Evolutionary conservation across 2,113 vertebrate genomes (phyloP).

Genomic region (Zootoca vivipara): DNA sequence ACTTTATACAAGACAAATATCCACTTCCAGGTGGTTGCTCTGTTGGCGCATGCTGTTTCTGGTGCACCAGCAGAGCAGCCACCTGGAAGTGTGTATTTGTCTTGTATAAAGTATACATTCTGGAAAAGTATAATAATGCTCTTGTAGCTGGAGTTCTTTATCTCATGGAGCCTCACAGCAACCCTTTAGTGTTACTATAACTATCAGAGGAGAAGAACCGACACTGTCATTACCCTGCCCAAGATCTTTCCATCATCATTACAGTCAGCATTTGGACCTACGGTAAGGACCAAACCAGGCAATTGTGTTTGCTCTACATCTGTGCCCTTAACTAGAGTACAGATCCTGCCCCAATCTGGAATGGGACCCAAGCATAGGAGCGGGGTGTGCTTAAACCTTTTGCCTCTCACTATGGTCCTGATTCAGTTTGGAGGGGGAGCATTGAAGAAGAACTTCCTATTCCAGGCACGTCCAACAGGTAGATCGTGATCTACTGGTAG

Average conservation of each 20-base stretch:
- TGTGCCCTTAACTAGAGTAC: too few relatives aligned
- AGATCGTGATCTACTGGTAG: too few relatives aligned
- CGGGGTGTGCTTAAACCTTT: too few relatives aligned
- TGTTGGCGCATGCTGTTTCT: background rate
- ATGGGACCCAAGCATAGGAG: too few relatives aligned
- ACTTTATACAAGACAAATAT: background rate
- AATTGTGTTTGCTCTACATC: too few relatives aligned
- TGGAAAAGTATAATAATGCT: background rate
- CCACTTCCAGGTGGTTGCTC: background rate
- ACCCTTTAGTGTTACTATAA: background rate
- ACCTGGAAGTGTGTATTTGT: background rate
- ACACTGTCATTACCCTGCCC: background rate
- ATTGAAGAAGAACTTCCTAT: too few relatives aligned
- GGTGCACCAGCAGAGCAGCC: background rate
- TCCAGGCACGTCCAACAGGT: too few relatives aligned
- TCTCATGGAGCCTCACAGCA: background rate
- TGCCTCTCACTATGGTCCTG: too few relatives aligned
- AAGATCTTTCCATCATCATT: background rate
- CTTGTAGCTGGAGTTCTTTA: background rate
- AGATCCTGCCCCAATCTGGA: too few relatives aligned
- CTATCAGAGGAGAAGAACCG: background rate
- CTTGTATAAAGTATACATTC: background rate
- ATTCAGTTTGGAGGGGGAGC: too few relatives aligned
- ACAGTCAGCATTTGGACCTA: background rate
- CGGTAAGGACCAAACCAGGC: background rate